Evolutionary conservation across 2,797 vertebrate genomes (phyloP), one percentile per base, ranked within the genome.

Genomic region (Galagoides demidoff): DNA sequence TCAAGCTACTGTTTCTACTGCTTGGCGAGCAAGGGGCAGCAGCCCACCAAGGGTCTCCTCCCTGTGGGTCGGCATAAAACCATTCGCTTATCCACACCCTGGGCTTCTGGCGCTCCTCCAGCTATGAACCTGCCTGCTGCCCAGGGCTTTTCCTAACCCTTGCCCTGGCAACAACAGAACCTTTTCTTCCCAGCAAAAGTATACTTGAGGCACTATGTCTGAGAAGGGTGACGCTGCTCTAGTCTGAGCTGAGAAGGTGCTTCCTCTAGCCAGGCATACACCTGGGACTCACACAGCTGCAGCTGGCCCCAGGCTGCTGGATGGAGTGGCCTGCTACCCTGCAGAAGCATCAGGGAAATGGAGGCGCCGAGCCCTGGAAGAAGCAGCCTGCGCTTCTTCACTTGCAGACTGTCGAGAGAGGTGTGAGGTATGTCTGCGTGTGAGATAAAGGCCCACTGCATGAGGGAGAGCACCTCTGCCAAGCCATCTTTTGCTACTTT

Each of bases 211-310:
- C 20, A 61, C 6, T 0, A 23, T 2, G 12, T 4, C 55, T 37
- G 43, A 11, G 9, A 23, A 13, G 1, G 7, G 4, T 0, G 37
- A 78, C 7, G 43, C 52, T 11, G 70, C 52, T 37, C 70, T 55
- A 94, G n/a, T 0, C 13, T 16, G 45, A 27, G 59, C 1, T 1
- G 0, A 43, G 17, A 57, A 49, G 89, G 37, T 7, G 22, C 61
- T n/a, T 64, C 34, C 7, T 43, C 45, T 27, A 0, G 0, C 45
- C 2, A 19, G 27, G 3, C 5, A 1, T 7, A 16, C 0, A 4
- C 1, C 29, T 8, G 0, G 79, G 71, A 37, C 39, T 22, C 23
- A 11, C 29, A 34, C 52, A 61, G 82, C 57, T 4, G 43, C 45
- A 45, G 64, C 37, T 34, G 7, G 77, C 23, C 45, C 1, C 0